phyloP scores from a whole-genome alignment of 2,113 vertebrate species.

The Lathamus discolor region DNA sequence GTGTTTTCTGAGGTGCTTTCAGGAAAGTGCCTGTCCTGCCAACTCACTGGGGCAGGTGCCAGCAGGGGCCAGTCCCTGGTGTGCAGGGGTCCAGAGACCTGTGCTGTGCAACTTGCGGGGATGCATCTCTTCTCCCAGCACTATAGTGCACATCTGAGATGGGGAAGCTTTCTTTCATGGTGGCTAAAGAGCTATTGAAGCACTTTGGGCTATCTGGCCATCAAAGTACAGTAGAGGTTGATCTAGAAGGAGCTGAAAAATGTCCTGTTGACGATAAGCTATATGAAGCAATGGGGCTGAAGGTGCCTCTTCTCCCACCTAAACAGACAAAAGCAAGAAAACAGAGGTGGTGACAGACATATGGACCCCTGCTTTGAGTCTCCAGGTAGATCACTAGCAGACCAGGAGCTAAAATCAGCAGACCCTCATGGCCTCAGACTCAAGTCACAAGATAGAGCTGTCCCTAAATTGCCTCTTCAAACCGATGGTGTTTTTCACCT shows the following conservation, averaged over 20 bases:
- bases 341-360: not conserved
- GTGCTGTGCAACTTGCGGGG: not conserved
- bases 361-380: not conserved
- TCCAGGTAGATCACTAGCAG: not conserved
- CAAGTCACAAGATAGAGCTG: not conserved
- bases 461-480: not conserved
- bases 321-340: not conserved
- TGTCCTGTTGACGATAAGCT: not conserved
- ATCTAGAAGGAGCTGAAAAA: not conserved
- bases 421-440: not conserved
- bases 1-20: not conserved
- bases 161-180: not conserved
- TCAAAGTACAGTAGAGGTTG: not conserved
- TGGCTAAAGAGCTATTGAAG: not conserved
- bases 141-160: not conserved
- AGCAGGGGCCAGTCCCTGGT: not conserved
- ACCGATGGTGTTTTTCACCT: not conserved
- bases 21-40: rapidly evolving
- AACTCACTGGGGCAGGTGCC: rapidly evolving
- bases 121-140: not conserved
- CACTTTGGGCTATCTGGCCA: not conserved
- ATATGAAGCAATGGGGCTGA: not conserved
- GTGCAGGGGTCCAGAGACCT: rapidly evolving
- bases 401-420: not conserved
- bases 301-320: not conserved